Conservation (phyloP, 1,140 invertebrate genomes). For the Venustaconcha ellipsiformis region DNA sequence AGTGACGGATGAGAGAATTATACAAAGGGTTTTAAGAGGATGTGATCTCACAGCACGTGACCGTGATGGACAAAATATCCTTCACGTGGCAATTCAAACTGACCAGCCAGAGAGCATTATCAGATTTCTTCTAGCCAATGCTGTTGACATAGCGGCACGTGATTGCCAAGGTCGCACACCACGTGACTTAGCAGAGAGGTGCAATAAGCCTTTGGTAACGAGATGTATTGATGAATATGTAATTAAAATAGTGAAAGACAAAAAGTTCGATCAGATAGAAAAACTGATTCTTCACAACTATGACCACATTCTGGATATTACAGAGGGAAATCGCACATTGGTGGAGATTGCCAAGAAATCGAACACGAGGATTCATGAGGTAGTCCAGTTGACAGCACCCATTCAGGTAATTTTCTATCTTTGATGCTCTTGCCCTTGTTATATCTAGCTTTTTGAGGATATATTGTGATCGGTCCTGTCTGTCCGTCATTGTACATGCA, state of each 20-base stretch:
- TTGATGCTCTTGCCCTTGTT: not conserved
- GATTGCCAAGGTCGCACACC: conserved; percentile 44
- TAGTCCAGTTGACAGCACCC: conserved; percentile 36
- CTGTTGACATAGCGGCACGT: conserved; percentile 44
- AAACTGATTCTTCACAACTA: conserved; percentile 46
- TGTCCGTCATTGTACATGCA: too few species aligned
- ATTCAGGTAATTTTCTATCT: conserved; percentile 36
- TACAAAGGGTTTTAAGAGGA: conserved; percentile 42
- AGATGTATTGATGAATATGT: conserved; percentile 43
- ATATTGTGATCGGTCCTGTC: too few species aligned
- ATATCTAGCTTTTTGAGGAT: too few species aligned
- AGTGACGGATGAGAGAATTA: conserved; percentile 46
- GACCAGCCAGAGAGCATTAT: conserved; percentile 35
- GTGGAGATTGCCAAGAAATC: conserved; percentile 44
- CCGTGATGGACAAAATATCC: conserved; percentile 44
- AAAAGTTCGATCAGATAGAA: conserved; percentile 42
- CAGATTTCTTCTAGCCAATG: conserved; percentile 36
- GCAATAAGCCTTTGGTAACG: conserved; percentile 35
- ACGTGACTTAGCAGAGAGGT: conserved; percentile 42
- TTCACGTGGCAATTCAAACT: conserved; percentile 42
- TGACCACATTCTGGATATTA: conserved; percentile 46
- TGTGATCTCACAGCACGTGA: conserved; percentile 45
- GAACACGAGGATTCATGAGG: conserved; percentile 38
- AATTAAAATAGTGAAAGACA: conserved; percentile 44
- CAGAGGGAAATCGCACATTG: conserved; percentile 32